These are phyloP conservation scores for Lymantria dispar DNA, from an alignment of 2,888 invertebrate genomes.

Conservation along the genomic window DNA sequence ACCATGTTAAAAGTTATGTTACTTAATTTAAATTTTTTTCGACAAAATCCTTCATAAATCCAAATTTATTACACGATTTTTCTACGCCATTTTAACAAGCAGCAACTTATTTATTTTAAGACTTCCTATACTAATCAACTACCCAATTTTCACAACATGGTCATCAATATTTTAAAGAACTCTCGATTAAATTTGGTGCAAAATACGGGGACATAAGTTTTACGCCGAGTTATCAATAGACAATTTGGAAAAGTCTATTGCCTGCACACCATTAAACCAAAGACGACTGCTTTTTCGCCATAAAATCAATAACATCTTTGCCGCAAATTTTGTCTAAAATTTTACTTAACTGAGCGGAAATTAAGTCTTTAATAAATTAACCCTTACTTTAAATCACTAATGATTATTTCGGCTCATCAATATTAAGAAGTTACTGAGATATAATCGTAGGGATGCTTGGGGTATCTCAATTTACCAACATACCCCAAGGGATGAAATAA, in stretches of 20 bases:
- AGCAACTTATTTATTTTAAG: too few relatives aligned
- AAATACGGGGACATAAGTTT: too few relatives aligned
- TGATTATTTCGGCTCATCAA: slow-evolving; percentile 43
- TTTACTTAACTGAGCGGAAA: slow-evolving; percentile 19
- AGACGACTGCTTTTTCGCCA: background rate
- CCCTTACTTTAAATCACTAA: slow-evolving; percentile 31
- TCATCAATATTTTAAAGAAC: too few relatives aligned
- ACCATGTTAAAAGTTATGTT: too few relatives aligned
- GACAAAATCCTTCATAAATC: too few relatives aligned
- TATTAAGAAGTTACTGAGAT: slow-evolving; percentile 40
- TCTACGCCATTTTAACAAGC: too few relatives aligned
- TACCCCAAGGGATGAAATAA: slow-evolving; percentile 47
- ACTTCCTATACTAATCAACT: too few relatives aligned
- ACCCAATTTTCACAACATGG: too few relatives aligned
- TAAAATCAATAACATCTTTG: background rate
- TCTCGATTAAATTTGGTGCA: too few relatives aligned
- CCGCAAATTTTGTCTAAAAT: background rate
- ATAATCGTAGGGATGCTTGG: slow-evolving; percentile 38
- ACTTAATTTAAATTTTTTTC: too few relatives aligned
- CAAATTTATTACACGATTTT: too few relatives aligned
- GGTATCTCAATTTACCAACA: slow-evolving; percentile 36
- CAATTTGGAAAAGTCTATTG: background rate
- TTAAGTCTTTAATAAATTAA: slow-evolving; percentile 28
- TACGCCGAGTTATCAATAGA: background rate
- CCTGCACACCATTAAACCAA: background rate